Evolutionary conservation across 2,888 invertebrate genomes (phyloP).

Genomic region (Dasysyrphus tricinctus): DNA sequence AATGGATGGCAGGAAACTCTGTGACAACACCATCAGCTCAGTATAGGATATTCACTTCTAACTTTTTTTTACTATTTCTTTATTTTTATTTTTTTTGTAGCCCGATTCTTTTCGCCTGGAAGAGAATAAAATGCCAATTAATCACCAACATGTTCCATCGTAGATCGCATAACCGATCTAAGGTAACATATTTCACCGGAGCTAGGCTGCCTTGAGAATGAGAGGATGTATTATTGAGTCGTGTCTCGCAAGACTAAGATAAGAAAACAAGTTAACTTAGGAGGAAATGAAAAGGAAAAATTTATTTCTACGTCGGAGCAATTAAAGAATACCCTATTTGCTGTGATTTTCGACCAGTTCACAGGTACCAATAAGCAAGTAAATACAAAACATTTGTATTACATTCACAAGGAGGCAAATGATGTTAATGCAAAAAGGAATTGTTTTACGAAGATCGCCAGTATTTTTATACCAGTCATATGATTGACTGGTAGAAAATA

Average conservation of each 20-base stretch:
- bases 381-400: background rate
- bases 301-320: background rate
- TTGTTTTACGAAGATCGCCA: background rate
- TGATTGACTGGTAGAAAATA: background rate
- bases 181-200: constrained; percentile 58
- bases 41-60: background rate
- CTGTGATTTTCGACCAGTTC: background rate
- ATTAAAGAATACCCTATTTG: background rate
- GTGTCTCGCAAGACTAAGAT: constrained; percentile 28
- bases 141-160: constrained; percentile 52
- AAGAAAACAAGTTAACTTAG: constrained; percentile 20
- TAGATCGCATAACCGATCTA: constrained; percentile 47
- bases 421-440: background rate
- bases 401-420: too few species aligned
- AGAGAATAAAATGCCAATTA: constrained; percentile 56
- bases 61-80: background rate
- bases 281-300: background rate
- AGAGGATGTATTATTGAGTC: constrained; percentile 13
- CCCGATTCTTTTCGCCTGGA: background rate
- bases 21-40: constrained; percentile 11
- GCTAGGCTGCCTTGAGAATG: constrained; percentile 8
- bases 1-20: constrained; percentile 34
- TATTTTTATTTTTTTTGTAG: background rate
- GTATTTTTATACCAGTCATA: background rate
- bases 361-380: background rate